Percentiles rank a stretch among this genome's conserved stretches.
Evolutionary conservation across 2,113 vertebrate species (phyloP).

Genomic region (Isichthys henryi): DNA sequence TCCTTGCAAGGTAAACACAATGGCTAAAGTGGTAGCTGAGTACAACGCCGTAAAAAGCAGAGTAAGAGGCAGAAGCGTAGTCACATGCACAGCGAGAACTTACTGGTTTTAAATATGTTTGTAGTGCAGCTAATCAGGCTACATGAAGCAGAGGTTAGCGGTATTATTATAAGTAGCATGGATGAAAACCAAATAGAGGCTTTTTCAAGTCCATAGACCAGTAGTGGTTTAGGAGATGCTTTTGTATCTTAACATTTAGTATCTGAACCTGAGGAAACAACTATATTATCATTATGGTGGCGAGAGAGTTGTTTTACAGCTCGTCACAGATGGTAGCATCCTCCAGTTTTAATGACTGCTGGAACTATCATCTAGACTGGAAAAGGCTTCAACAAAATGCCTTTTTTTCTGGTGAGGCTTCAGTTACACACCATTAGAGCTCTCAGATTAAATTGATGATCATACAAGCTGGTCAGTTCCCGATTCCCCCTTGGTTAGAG

Average conservation of each 20-base stretch:
- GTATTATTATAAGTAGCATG: not conserved
- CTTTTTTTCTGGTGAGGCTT: constrained; percentile 1
- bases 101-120: not conserved
- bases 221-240: not conserved
- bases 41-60: no score
- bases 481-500: not conserved
- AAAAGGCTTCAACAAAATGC: not conserved
- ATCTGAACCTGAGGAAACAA: not conserved
- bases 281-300: constrained; percentile 3
- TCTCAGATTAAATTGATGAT: constrained; percentile 11
- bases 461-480: not conserved
- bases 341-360: constrained; percentile 4
- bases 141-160: not conserved
- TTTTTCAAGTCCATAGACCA: not conserved
- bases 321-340: not conserved
- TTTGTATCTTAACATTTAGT: not conserved
- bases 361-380: not conserved
- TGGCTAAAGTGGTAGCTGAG: not conserved
- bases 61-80: not conserved
- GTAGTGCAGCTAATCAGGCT: not conserved
- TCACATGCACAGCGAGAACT: not conserved
- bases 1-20: not conserved
- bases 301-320: not conserved
- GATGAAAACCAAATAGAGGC: not conserved
- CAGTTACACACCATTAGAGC: not conserved